Conservation (phyloP, 2,113 vertebrate genomes). For the Origma solitaria region DNA sequence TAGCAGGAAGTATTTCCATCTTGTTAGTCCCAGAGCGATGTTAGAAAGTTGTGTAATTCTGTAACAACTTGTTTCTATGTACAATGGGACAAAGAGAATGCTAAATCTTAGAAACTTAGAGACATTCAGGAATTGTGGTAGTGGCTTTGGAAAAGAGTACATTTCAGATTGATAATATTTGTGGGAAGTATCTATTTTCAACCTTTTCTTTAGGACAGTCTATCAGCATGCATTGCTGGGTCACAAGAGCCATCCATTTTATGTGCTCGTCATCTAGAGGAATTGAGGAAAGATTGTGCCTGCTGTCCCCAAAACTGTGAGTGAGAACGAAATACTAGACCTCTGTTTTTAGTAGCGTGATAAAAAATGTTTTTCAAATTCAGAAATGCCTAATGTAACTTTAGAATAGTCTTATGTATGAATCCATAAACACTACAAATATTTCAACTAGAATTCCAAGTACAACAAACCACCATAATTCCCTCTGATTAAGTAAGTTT, state of each 20-base stretch:
- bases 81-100: not conserved
- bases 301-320: not conserved
- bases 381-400: not conserved
- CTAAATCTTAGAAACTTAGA: not conserved
- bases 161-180: not conserved
- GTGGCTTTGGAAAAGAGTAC: not conserved
- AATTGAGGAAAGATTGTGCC: not conserved
- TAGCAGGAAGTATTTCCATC: not conserved
- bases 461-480: not conserved
- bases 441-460: not conserved
- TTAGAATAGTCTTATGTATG: not conserved
- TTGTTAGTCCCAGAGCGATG: not conserved
- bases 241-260: not conserved
- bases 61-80: not conserved
- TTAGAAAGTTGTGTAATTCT: not conserved
- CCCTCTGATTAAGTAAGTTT: not conserved
- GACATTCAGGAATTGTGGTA: not conserved
- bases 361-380: not conserved
- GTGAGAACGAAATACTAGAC: not conserved
- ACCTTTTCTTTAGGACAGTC: not conserved
- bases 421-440: not conserved
- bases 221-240: not conserved
- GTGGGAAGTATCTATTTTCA: not conserved
- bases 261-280: not conserved
- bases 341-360: not conserved